These are phyloP conservation scores for Conchocele bisecta DNA, from an alignment of 2,888 invertebrate species.

Conservation along the genomic window DNA sequence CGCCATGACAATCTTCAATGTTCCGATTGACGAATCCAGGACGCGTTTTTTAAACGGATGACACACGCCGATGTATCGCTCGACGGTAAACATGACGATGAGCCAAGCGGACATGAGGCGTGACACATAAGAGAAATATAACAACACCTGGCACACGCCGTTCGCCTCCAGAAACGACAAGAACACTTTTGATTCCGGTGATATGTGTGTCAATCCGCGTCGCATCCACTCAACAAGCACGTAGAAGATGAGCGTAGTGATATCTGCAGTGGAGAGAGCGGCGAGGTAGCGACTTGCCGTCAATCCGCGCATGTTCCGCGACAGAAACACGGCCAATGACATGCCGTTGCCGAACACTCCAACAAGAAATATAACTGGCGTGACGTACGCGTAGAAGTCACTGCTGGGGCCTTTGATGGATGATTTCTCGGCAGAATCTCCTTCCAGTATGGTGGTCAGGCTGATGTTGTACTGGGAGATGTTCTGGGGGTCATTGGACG, in stretches of 20 bases:
- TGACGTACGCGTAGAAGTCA: conserved; percentile 86
- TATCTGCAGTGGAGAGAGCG: conserved; percentile 90
- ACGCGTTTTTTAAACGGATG: conserved; percentile 74
- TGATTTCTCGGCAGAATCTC: background rate
- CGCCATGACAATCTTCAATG: conserved; percentile 61
- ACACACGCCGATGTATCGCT: conserved; percentile 80
- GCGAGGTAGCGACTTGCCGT: conserved; percentile 92
- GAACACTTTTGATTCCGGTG: conserved; percentile 41
- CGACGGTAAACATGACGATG: conserved; percentile 78
- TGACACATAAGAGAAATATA: conserved; percentile 86
- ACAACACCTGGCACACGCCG: conserved; percentile 86
- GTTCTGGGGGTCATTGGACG: too few relatives aligned
- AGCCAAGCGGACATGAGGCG: conserved; percentile 80
- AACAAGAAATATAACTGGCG: conserved; percentile 88
- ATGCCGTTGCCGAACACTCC: conserved; percentile 91
- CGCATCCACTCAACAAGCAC: conserved; percentile 79
- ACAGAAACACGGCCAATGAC: conserved; percentile 90
- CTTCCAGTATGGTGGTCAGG: conserved; percentile 15
- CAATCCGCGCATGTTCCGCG: conserved; percentile 86
- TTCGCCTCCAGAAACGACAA: conserved; percentile 62
- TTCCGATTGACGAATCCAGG: conserved; percentile 63
- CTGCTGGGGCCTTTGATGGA: conserved; percentile 42
- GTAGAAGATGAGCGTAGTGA: conserved; percentile 87
- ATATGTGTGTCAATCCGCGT: conserved; percentile 64
- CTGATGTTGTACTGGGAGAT: conserved; percentile 2